Evolutionary conservation across 2,888 invertebrate species (phyloP).

Genomic region (Yponomeuta evonymella): DNA sequence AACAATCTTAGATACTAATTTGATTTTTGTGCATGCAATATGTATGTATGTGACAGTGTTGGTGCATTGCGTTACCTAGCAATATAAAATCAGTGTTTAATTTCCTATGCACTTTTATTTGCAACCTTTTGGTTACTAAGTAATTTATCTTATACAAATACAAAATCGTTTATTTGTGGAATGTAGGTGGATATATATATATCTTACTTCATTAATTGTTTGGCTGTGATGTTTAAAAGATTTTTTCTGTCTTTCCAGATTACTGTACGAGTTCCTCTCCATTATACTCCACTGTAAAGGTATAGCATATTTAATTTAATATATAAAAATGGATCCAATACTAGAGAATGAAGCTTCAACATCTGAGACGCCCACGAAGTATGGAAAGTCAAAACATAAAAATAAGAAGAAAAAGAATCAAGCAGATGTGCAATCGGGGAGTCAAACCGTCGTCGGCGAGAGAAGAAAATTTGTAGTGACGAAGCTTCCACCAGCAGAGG

Average conservation of each 20-base stretch:
- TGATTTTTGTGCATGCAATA: not conserved
- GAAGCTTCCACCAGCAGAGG: constrained; percentile 47
- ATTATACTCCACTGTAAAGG: constrained; percentile 54
- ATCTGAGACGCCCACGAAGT: constrained; percentile 55
- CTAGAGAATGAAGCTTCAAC: constrained; percentile 69
- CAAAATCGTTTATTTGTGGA: too few species aligned
- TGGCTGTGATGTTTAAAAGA: not conserved
- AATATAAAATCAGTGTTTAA: constrained; percentile 31
- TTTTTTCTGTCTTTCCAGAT: constrained; percentile 50
- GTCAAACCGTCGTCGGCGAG: constrained; percentile 64
- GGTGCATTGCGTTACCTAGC: constrained; percentile 62
- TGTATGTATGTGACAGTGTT: constrained; percentile 46
- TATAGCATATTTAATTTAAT: constrained; percentile 36
- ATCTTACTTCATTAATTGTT: not conserved
- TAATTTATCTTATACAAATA: not conserved
- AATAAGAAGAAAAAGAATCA: constrained; percentile 61
- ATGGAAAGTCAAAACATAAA: constrained; percentile 63
- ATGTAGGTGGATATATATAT: too few species aligned
- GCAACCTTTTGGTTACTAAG: not conserved
- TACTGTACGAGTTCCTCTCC: constrained; percentile 35
- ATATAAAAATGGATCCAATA: constrained; percentile 64
- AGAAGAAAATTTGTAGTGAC: constrained; percentile 65
- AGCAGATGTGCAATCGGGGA: constrained; percentile 44
- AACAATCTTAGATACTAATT: not conserved
- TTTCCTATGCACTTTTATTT: not conserved